phyloP scores from a whole-genome alignment of 2,888 invertebrate genomes.

The Drosophila villosipedis region DNA sequence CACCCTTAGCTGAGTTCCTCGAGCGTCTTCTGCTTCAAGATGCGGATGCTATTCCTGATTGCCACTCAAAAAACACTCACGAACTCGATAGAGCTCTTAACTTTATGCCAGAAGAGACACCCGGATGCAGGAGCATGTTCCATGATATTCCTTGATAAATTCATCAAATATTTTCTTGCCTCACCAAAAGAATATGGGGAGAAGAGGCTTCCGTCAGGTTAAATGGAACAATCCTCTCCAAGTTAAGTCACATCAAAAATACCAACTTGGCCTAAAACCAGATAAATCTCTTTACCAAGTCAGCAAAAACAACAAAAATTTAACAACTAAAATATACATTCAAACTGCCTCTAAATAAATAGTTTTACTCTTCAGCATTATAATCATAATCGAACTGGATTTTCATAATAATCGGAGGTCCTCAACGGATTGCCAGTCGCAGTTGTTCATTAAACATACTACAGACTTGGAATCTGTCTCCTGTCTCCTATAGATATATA shows the following conservation, averaged over 20 bases:
- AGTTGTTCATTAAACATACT: background rate
- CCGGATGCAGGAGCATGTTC: background rate
- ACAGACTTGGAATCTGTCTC: background rate
- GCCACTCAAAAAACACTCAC: background rate
- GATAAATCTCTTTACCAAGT: background rate
- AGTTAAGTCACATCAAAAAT: background rate
- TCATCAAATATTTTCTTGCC: background rate
- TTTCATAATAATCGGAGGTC: background rate
- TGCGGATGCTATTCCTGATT: background rate
- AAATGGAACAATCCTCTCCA: background rate
- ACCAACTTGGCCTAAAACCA: background rate
- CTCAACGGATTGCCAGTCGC: background rate
- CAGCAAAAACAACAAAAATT: background rate
- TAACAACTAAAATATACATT: background rate
- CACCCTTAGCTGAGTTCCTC: background rate
- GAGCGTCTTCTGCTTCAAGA: background rate
- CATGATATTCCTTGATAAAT: background rate
- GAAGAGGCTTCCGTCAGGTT: background rate
- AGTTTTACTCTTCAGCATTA: background rate
- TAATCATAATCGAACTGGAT: background rate
- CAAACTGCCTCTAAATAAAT: background rate
- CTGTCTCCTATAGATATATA: too few species aligned
- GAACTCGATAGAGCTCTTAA: background rate
- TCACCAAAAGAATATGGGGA: background rate
- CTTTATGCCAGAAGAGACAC: background rate